Evolutionary conservation across 2,113 vertebrate genomes (phyloP).

Genomic region (Jaculus jaculus): DNA sequence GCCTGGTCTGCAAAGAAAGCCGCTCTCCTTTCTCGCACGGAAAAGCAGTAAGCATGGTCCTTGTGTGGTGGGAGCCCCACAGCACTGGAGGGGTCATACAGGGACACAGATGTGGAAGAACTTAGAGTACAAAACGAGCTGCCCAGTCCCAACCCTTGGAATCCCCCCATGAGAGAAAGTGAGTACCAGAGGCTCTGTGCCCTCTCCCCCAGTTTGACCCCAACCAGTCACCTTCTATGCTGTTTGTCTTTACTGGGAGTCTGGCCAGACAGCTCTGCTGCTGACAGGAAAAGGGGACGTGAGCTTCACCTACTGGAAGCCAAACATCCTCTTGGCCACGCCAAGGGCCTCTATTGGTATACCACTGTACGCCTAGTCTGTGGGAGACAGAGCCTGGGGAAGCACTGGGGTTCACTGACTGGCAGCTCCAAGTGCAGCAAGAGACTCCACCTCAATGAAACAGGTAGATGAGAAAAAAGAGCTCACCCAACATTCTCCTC

Average conservation of each 20-base stretch:
- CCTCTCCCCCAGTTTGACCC: too few species aligned
- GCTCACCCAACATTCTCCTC: too few species aligned
- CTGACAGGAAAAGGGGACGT: not conserved
- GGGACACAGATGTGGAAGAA: not conserved
- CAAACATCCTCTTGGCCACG: not conserved
- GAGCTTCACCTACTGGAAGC: not conserved
- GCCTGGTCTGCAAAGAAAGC: not conserved
- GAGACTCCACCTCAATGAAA: too few species aligned
- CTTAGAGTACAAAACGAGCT: not conserved
- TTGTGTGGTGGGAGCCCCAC: too few species aligned
- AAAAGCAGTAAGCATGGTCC: not conserved
- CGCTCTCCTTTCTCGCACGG: not conserved
- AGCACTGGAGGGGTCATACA: rapidly evolving
- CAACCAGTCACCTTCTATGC: not conserved
- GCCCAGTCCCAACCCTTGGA: not conserved
- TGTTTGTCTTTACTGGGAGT: too few species aligned
- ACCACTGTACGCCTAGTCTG: not conserved
- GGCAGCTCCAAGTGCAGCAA: too few species aligned
- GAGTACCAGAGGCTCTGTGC: not conserved
- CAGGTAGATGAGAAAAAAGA: too few species aligned
- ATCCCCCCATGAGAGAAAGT: not conserved
- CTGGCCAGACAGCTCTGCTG: not conserved
- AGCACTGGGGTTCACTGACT: too few species aligned
- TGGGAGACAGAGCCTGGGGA: too few species aligned
- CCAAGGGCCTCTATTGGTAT: not conserved